A percentile compares a stretch with the other conserved stretches of the same genome.
phyloP scores from a whole-genome alignment of 2,888 invertebrate genomes.

The Philereme vetulata region DNA sequence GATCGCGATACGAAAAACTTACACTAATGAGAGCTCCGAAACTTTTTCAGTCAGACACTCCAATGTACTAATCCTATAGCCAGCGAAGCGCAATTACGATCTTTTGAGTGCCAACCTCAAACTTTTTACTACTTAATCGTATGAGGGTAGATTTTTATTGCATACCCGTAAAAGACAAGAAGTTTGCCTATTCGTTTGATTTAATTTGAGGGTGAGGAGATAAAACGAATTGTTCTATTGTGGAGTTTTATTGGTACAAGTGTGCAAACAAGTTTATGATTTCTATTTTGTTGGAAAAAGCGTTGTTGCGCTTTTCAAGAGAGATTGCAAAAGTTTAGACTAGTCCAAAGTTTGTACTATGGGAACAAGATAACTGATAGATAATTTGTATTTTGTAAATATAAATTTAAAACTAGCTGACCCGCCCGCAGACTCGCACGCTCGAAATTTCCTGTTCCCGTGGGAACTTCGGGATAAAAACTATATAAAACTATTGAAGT shows the following conservation, averaged over 20 bases:
- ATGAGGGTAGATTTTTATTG: conserved; percentile 33
- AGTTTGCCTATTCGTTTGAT: conserved; percentile 44
- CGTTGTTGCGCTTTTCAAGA: no score
- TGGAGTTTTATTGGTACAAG: conserved; percentile 7
- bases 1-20: conserved; percentile 9
- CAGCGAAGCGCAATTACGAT: conserved; percentile 15
- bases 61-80: conserved; percentile 16
- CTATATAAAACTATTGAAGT: no score
- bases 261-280: no score
- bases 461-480: no score
- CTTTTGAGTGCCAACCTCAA: conserved; percentile 33
- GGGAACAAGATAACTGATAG: no score
- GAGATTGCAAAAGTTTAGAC: no score
- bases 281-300: no score
- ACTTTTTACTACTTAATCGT: conserved; percentile 45
- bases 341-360: no score
- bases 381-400: no score
- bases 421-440: no score
- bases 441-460: no score
- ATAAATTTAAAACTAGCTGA: no score
- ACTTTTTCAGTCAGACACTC: conserved; percentile 18
- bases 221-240: conserved; percentile 43
- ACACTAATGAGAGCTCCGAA: conserved; percentile 8
- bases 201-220: conserved; percentile 50
- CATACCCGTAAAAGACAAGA: conserved; percentile 47